phyloP scores from a whole-genome alignment of 1,140 invertebrate genomes.

The Teleogryllus occipitalis region DNA sequence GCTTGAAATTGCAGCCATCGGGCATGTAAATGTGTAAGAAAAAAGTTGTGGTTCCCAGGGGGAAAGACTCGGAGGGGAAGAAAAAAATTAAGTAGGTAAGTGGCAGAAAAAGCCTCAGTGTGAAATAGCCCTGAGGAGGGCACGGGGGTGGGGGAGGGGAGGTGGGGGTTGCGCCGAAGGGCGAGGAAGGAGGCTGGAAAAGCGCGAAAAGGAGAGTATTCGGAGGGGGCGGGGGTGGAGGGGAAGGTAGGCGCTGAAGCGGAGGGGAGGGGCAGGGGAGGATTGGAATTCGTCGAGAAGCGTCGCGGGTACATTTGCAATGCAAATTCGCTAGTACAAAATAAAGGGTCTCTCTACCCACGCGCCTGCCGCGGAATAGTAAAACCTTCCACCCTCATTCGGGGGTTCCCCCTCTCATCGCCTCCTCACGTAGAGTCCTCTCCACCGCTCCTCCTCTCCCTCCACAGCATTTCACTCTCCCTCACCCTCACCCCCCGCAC shows the following conservation, averaged over 20 bases:
- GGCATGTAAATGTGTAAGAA: not conserved
- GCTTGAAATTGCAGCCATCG: not conserved
- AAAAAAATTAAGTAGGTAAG: not conserved
- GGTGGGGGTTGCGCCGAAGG: not conserved
- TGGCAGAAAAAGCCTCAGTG: not conserved
- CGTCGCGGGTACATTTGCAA: not conserved
- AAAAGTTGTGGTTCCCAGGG: not conserved
- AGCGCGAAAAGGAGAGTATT: not conserved
- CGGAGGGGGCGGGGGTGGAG: not conserved
- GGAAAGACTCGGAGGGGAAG: not conserved
- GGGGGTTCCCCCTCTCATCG: not conserved
- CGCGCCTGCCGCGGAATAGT: not conserved
- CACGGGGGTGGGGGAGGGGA: not conserved
- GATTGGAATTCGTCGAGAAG: not conserved
- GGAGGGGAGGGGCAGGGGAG: not conserved
- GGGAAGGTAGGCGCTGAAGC: not conserved
- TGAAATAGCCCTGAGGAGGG: not conserved
- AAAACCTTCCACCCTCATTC: not conserved
- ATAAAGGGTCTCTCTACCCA: not conserved
- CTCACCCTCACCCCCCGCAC: not conserved
- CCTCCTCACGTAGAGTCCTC: not conserved
- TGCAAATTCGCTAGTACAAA: conserved; percentile 4
- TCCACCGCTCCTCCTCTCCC: not conserved
- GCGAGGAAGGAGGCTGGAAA: not conserved
- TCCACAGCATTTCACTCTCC: not conserved